These are phyloP conservation scores for Platanista minor DNA, from an alignment of 2,113 vertebrate genomes.

Conservation along the genomic window DNA sequence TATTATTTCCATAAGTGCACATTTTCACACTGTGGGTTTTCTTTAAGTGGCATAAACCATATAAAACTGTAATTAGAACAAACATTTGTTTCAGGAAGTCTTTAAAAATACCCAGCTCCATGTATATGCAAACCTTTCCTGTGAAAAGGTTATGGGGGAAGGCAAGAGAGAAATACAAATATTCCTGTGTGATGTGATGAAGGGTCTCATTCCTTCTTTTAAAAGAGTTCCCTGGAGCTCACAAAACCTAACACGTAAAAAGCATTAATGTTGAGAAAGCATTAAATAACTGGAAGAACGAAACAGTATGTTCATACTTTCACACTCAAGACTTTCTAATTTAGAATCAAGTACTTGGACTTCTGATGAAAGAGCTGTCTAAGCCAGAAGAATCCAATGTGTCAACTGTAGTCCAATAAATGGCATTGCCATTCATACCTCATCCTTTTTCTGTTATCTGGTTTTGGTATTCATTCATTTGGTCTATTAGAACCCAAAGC, in stretches of 20 bases:
- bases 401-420: not conserved
- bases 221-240: not conserved
- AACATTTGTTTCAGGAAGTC: constrained; percentile 52
- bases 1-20: constrained; percentile 28
- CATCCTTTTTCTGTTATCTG: not conserved
- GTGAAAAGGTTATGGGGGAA: not conserved
- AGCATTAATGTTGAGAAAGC: not conserved
- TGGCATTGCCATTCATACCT: not conserved
- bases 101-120: constrained; percentile 16
- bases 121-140: not conserved
- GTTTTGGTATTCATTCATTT: not conserved
- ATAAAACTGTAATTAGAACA: constrained; percentile 56
- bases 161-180: constrained; percentile 17
- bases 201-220: constrained; percentile 12
- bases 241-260: not conserved
- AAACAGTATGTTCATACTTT: not conserved
- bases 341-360: not conserved
- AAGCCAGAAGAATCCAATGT: not conserved
- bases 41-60: constrained; percentile 20
- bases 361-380: not conserved
- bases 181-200: not conserved
- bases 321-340: not conserved
- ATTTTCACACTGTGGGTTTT: constrained; percentile 31
- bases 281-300: not conserved
- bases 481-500: not conserved